These are phyloP conservation scores for Drosophila aff. DNA, from an alignment of 1,140 invertebrate genomes.

Conservation along the genomic window DNA sequence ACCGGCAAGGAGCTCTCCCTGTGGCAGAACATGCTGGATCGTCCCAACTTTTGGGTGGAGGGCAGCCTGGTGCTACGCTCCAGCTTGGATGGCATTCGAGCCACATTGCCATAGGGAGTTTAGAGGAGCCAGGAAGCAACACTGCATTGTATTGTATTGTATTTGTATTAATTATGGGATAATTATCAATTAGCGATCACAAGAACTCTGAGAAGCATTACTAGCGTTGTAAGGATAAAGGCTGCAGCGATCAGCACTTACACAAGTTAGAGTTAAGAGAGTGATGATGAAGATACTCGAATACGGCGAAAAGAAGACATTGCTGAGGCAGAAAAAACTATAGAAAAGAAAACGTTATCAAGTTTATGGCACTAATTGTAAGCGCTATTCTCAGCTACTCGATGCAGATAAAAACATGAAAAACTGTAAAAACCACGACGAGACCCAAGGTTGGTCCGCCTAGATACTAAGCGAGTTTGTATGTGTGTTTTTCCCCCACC, in stretches of 20 bases:
- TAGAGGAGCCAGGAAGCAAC: constrained; percentile 9
- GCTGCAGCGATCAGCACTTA: constrained; percentile 26
- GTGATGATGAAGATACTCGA: constrained; percentile 68
- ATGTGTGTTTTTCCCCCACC: constrained; percentile 57
- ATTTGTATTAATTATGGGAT: constrained; percentile 60
- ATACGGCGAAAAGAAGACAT: constrained; percentile 48
- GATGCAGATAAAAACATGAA: constrained; percentile 47
- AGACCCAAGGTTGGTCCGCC: constrained; percentile 30
- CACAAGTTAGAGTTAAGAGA: constrained; percentile 40
- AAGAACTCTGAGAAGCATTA: constrained; percentile 59
- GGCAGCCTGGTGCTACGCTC: constrained; percentile 94
- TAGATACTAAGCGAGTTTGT: constrained; percentile 54
- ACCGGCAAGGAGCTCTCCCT: constrained; percentile 94
- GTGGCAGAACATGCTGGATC: constrained; percentile 97
- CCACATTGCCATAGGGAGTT: constrained; percentile 76
- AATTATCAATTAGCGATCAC: constrained; percentile 55
- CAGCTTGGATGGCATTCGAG: constrained; percentile 87
- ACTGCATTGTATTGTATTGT: constrained; percentile 52
- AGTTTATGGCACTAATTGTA: constrained; percentile 65
- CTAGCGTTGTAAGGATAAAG: constrained; percentile 37
- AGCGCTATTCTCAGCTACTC: constrained; percentile 41
- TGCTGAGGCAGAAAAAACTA: constrained; percentile 47
- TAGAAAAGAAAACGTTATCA: constrained; percentile 58
- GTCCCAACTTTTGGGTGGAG: constrained; percentile 98
- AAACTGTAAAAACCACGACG: constrained; percentile 50